Base-by-base conservation (phyloP, 1,140 invertebrate genomes). In the Thaumatotibia leucotreta region DNA sequence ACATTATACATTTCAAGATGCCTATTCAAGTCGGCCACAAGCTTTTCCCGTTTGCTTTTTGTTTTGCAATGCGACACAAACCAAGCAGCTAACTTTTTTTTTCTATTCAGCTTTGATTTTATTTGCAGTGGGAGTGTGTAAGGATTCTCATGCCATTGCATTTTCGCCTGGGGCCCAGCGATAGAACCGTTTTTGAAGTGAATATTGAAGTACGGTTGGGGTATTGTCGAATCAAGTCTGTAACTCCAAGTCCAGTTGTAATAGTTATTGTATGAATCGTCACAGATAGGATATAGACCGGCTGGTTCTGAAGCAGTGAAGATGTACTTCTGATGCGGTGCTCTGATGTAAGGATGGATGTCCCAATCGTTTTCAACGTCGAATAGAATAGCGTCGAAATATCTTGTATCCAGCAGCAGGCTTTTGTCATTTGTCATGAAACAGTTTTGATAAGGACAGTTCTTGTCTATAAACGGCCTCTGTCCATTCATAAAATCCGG, bases 231-330 rank as follows among this genome's bases (percentile, higher is more conserved):
- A 35, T 85, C 70, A 8, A 88, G 61, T 68, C 68, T 80, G 35
- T 88, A 88, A 2, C 77, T 83, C 80, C 81, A 86, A 0, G 84
- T 84, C 10, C 74, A 63, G 39, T 85, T 85, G 49, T 77, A 88
- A 66, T 76, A 85, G 24, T 73, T 31, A 10, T 88, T 82, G n/a
- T 67, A 81, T 4, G 66, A 39, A 2, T 64, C 29, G 31, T 75
- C 54, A 29, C 84, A 85, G 1, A 85, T 32, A 17, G 83, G 82
- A 63, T 72, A 79, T 9, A 76, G 66, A 0, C 49, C 63, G 5
- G 82, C 71, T 5, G 82, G 75, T 68, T 85, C 80, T 1, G 70
- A 70, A 0, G 76, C 76, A n/a, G 73, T 70, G 29, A 88, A 88
- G 2, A 88, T 73, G 22, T 74, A 85, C 9, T 69, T 78, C 65